Evolutionary conservation across 2,113 vertebrate species (phyloP).

Genomic region (Microcebus lehilahytsara): DNA sequence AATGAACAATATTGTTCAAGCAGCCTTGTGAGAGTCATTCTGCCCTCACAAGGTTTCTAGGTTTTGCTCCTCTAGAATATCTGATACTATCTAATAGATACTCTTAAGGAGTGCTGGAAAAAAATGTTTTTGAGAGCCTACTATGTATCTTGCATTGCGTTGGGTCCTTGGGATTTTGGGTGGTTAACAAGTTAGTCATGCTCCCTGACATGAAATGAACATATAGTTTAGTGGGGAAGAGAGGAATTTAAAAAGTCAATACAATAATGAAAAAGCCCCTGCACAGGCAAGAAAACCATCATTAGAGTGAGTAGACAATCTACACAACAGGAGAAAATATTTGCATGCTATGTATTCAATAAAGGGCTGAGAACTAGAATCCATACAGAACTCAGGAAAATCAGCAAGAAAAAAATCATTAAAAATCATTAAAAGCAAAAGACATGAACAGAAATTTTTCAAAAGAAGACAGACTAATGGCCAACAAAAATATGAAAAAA

Average conservation of each 20-base stretch:
- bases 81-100: background rate
- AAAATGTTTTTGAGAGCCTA: background rate
- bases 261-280: background rate
- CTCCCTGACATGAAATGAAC: background rate
- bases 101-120: background rate
- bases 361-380: too few relatives aligned
- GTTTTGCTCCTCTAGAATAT: background rate
- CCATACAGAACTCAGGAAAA: too few relatives aligned
- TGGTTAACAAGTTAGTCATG: background rate
- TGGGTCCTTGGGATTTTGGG: background rate
- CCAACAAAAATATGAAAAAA: too few relatives aligned
- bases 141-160: background rate
- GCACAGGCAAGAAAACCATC: too few relatives aligned
- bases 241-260: background rate
- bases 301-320: too few relatives aligned
- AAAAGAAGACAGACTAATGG: too few relatives aligned
- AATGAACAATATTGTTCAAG: background rate
- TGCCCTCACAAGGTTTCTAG: background rate
- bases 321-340: too few relatives aligned
- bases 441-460: too few relatives aligned
- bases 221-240: background rate
- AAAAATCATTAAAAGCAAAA: too few relatives aligned
- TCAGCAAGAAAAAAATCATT: too few relatives aligned
- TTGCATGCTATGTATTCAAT: too few relatives aligned
- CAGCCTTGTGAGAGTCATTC: background rate